Evolutionary conservation across 2,113 vertebrate species (phyloP).

Genomic region (Spermophilus dauricus): DNA sequence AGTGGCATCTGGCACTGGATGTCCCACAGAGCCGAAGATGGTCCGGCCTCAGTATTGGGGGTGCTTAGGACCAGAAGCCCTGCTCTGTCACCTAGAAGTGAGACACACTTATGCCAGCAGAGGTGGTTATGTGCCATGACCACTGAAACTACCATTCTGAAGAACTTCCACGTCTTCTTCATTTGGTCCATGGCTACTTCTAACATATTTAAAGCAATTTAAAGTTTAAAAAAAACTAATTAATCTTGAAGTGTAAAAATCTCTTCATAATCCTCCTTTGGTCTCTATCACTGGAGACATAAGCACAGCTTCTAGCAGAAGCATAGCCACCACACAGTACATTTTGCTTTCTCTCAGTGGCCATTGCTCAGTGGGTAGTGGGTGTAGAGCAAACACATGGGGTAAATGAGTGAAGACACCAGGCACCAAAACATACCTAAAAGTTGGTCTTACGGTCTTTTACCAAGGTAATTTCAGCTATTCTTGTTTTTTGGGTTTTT

Average conservation of each 20-base stretch:
- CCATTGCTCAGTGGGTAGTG: not conserved
- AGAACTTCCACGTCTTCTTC: not conserved
- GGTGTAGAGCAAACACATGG: no score
- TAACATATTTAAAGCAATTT: not conserved
- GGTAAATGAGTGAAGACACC: no score
- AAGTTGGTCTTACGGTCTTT: not conserved
- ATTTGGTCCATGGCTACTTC: not conserved
- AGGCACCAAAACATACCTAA: rapidly evolving
- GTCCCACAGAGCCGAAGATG: not conserved
- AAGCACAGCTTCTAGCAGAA: not conserved
- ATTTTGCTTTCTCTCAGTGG: not conserved
- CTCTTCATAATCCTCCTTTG: not conserved
- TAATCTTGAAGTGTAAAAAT: not conserved
- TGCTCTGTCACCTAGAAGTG: not conserved
- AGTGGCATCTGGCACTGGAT: not conserved
- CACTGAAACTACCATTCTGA: not conserved
- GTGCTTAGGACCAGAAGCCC: not conserved
- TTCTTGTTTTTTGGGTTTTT: no score
- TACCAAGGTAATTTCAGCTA: not conserved
- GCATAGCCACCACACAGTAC: not conserved
- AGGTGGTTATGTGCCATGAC: not conserved
- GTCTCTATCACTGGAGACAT: not conserved
- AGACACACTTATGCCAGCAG: not conserved
- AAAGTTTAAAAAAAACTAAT: not conserved
- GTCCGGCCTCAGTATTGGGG: not conserved